phyloP scores from a whole-genome alignment of 2,888 invertebrate genomes.

The Octodonta nipae region DNA sequence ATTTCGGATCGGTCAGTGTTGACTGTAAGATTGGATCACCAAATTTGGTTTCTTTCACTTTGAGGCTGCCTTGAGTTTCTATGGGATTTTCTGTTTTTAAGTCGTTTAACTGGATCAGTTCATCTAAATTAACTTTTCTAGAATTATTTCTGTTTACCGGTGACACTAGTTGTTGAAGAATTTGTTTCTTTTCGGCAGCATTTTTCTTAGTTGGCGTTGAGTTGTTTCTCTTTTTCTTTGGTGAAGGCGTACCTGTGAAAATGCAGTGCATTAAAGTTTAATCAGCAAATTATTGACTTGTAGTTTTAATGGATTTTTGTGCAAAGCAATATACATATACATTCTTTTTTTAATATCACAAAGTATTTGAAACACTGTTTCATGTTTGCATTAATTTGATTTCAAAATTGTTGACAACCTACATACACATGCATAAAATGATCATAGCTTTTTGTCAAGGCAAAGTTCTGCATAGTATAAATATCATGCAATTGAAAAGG shows the following conservation, averaged over 20 bases:
- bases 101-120: conserved; percentile 61
- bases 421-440: too few species aligned
- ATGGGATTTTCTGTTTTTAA: conserved; percentile 33
- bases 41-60: conserved; percentile 47
- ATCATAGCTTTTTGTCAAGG: too few species aligned
- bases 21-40: conserved; percentile 38
- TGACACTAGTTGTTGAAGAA: conserved; percentile 61
- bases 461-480: too few species aligned
- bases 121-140: conserved; percentile 55
- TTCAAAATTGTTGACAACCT: too few species aligned
- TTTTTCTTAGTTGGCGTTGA: conserved; percentile 66
- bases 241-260: conserved; percentile 55
- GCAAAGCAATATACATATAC: too few species aligned
- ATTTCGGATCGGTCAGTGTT: conserved; percentile 50
- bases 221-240: conserved; percentile 65
- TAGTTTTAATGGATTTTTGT: too few species aligned
- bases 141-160: conserved; percentile 48
- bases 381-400: too few species aligned
- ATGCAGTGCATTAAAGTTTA: too few species aligned
- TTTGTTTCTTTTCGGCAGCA: conserved; percentile 61
- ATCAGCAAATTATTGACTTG: too few species aligned
- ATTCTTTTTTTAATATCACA: too few species aligned
- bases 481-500: too few species aligned
- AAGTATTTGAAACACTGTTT: too few species aligned
- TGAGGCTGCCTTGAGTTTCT: conserved; percentile 32